Conservation (phyloP, 2,113 vertebrate genomes). For the Apodemus sylvaticus region DNA sequence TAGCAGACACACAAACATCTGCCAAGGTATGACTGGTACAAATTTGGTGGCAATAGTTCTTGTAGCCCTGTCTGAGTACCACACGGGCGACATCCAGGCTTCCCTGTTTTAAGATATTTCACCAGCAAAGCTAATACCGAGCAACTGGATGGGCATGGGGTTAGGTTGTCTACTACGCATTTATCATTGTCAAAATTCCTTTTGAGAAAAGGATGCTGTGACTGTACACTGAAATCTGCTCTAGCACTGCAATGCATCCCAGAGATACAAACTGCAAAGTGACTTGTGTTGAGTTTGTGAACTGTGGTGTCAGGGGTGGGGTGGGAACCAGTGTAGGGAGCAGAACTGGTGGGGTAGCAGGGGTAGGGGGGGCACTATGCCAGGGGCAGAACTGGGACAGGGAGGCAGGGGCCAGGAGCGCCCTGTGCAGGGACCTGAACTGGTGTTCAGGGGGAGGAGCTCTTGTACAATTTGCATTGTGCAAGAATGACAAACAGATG, state of each 20-base stretch:
- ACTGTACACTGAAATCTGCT: constrained; percentile 50
- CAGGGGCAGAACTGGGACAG: neutral
- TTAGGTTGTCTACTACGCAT: neutral
- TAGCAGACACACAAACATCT: neutral
- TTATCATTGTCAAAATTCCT: constrained; percentile 66
- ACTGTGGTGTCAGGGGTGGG: no score
- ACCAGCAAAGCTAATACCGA: neutral
- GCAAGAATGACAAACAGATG: constrained; percentile 57
- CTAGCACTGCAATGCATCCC: neutral
- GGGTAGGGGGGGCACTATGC: neutral
- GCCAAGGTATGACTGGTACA: neutral
- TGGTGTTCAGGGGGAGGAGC: neutral
- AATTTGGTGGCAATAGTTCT: neutral
- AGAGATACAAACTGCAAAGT: neutral
- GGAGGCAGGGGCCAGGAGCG: neutral
- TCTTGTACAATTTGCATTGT: constrained; percentile 54
- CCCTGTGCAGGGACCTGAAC: neutral
- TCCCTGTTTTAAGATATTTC: neutral
- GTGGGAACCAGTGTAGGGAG: no score
- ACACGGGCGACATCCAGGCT: neutral
- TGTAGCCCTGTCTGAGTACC: neutral
- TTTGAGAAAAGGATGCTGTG: constrained; percentile 56
- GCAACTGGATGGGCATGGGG: neutral
- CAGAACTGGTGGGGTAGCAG: neutral
- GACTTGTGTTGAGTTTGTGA: constrained; percentile 54